Percentiles rank a stretch among this genome's conserved stretches.
Evolutionary conservation across 2,113 vertebrate species (phyloP).

Genomic region (Phocoena phocoena): DNA sequence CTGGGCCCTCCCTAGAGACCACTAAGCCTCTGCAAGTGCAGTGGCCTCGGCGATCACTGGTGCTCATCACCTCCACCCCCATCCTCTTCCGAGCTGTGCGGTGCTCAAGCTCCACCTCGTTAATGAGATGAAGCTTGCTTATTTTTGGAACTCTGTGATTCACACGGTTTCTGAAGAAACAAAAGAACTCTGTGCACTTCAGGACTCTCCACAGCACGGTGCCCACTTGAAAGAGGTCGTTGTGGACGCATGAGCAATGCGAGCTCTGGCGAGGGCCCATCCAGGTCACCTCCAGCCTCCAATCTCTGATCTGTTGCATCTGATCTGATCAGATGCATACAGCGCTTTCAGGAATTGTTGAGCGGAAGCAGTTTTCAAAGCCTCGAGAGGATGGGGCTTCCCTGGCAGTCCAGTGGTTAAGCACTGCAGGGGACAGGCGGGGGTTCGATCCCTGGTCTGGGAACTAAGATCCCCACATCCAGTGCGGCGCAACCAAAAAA

Average conservation of each 20-base stretch:
- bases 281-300: not conserved
- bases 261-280: not conserved
- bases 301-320: not conserved
- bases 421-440: too few relatives aligned
- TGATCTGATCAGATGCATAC: fast-evolving
- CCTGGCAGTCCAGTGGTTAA: too few relatives aligned
- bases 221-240: not conserved
- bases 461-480: too few relatives aligned
- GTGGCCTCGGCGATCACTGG: not conserved
- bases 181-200: not conserved
- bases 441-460: too few relatives aligned
- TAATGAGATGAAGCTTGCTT: not conserved
- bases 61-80: not conserved
- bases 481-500: too few relatives aligned
- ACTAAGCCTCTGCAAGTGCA: not conserved
- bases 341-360: not conserved
- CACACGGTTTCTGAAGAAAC: not conserved
- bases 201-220: not conserved
- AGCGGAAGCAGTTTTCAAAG: not conserved
- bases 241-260: not conserved
- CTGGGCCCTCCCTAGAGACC: not conserved
- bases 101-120: not conserved
- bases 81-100: not conserved
- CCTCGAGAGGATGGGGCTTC: not conserved
- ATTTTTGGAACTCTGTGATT: not conserved